phyloP scores from a whole-genome alignment of 2,113 vertebrate genomes.

The Echinops telfairi region DNA sequence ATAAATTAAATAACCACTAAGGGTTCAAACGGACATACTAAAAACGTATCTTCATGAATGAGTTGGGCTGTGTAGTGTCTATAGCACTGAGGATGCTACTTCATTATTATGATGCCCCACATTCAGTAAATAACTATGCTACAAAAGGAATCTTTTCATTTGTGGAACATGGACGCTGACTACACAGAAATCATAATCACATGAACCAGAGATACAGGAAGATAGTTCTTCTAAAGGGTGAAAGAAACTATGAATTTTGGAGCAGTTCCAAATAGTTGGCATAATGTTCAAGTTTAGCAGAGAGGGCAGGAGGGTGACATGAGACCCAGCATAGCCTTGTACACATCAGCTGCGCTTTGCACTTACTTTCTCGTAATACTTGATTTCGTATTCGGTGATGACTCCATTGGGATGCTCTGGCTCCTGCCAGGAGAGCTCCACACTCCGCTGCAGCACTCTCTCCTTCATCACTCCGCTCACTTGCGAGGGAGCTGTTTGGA shows the following conservation, averaged over 20 bases:
- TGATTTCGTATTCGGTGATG: conserved; percentile 99
- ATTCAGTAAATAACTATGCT: not conserved
- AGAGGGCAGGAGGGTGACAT: not conserved
- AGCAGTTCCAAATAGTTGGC: conserved; percentile 19
- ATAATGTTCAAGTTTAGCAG: conserved; percentile 37
- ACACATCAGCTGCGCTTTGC: conserved; percentile 75
- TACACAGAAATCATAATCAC: not conserved
- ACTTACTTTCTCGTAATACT: conserved; percentile 99
- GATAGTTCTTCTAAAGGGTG: conserved; percentile 60
- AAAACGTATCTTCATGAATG: not conserved
- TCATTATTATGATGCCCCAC: not conserved
- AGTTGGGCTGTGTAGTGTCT: not conserved
- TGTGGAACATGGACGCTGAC: conserved; percentile 52
- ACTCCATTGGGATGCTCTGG: conserved; percentile 98
- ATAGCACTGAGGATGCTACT: not conserved
- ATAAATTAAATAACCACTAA: conserved; percentile 51
- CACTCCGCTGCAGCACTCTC: conserved; percentile 94
- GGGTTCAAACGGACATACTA: conserved; percentile 28
- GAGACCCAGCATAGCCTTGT: conserved; percentile 25
- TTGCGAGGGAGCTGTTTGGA: conserved; percentile 96
- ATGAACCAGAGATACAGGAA: not conserved
- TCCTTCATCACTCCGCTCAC: conserved; percentile 98
- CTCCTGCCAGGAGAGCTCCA: conserved; percentile 99
- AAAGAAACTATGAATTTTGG: conserved; percentile 61
- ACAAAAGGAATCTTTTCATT: conserved; percentile 30